Percentiles rank a stretch among this genome's conserved stretches.
phyloP scores from a whole-genome alignment of 2,113 vertebrate genomes.

The Gobius niger region DNA sequence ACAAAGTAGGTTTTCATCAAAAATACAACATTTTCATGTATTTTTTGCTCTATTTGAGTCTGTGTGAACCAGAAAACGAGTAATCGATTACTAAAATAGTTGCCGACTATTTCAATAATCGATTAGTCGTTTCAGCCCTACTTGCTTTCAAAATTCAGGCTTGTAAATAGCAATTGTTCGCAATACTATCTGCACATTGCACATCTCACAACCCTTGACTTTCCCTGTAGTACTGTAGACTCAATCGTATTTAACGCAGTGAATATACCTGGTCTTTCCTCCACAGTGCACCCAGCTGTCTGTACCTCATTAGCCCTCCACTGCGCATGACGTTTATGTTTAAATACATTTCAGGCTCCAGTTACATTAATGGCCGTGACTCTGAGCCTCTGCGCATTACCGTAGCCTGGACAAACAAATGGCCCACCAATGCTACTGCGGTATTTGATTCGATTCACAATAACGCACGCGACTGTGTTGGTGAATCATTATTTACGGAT shows the following conservation, averaged over 20 bases:
- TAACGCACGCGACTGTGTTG: slow-evolving; percentile 14
- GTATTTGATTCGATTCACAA: slow-evolving; percentile 29
- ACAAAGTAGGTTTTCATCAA: too few species aligned
- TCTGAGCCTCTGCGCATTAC: slow-evolving; percentile 9
- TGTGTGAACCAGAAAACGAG: too few species aligned
- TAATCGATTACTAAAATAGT: too few species aligned
- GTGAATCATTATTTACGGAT: slow-evolving; percentile 38
- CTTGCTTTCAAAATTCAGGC: too few species aligned
- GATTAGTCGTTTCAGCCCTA: too few species aligned
- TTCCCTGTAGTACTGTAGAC: too few species aligned
- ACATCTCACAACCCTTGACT: slow-evolving; percentile 13
- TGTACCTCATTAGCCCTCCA: slow-evolving; percentile 32
- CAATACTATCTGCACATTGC: background rate
- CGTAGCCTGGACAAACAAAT: slow-evolving; percentile 5
- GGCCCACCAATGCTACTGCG: background rate
- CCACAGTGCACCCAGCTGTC: slow-evolving; percentile 9
- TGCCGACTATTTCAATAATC: too few species aligned
- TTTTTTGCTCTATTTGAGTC: too few species aligned
- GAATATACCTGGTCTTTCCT: background rate
- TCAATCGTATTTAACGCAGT: too few species aligned
- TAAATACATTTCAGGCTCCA: slow-evolving; percentile 8
- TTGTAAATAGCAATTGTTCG: too few species aligned
- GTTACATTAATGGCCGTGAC: slow-evolving; percentile 4
- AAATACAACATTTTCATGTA: too few species aligned
- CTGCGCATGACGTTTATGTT: slow-evolving; percentile 5